A percentile compares a stretch with the other conserved stretches of the same genome.
Conservation (phyloP, 2,113 vertebrate species). For the Rhizomys pruinosus region DNA sequence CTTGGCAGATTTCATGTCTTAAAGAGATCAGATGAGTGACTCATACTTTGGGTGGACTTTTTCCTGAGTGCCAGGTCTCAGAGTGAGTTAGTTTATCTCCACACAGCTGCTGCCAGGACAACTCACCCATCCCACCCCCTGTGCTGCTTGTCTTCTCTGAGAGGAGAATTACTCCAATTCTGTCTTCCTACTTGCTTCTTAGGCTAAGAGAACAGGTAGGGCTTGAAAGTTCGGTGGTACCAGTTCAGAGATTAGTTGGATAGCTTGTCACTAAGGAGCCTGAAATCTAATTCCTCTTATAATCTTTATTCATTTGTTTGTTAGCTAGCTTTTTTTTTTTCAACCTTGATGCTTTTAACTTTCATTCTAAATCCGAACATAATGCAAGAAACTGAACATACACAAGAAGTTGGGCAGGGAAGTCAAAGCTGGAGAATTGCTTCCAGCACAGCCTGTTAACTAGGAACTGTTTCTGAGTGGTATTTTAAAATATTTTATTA, state of each 20-base stretch:
- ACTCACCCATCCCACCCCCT: not conserved
- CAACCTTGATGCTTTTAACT: not conserved
- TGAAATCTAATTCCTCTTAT: conserved; percentile 1
- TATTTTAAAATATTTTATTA: no score
- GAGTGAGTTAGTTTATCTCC: not conserved
- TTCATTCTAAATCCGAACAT: conserved; percentile 23
- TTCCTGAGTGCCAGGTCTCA: conserved; percentile 54
- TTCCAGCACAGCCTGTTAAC: not conserved
- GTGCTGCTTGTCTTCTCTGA: conserved; percentile 8
- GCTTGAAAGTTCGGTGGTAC: not conserved
- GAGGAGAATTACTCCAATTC: conserved; percentile 10
- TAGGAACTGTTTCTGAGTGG: not conserved
- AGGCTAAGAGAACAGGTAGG: not conserved
- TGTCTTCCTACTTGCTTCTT: conserved; percentile 38
- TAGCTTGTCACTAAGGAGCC: not conserved
- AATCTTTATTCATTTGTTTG: not conserved
- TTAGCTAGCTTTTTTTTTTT: not conserved
- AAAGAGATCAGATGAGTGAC: conserved; percentile 65
- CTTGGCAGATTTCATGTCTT: conserved; percentile 55
- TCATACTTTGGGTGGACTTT: conserved; percentile 61
- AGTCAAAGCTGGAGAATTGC: not conserved
- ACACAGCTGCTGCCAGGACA: not conserved
- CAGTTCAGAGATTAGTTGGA: not conserved
- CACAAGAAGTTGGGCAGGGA: not conserved
- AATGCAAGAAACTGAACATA: not conserved